Percentiles rank a stretch among this genome's conserved stretches.
These are phyloP conservation scores for Salvator merianae DNA, from an alignment of 2,113 vertebrate species.

Conservation along the genomic window DNA sequence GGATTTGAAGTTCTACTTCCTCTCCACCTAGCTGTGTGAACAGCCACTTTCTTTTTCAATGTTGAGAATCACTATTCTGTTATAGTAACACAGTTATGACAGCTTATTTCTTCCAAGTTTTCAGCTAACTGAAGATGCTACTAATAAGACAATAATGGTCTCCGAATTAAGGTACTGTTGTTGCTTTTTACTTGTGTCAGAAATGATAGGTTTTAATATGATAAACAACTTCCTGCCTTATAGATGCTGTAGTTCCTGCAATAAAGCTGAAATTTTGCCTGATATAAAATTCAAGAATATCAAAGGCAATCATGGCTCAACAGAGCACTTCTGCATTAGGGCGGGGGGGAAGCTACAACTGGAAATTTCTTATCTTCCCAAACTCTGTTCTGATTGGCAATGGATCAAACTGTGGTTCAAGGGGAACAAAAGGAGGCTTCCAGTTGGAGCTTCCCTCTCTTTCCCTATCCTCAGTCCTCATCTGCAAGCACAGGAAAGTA, in stretches of 20 bases:
- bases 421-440: too few species aligned
- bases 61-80: neutral
- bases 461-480: too few species aligned
- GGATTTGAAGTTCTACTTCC: neutral
- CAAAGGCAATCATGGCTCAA: neutral
- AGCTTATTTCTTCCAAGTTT: neutral
- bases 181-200: neutral
- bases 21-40: conserved; percentile 1
- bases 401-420: too few species aligned
- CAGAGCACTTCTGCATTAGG: too few species aligned
- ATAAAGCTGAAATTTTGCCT: neutral
- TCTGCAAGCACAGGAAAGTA: too few species aligned
- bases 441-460: too few species aligned
- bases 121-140: neutral
- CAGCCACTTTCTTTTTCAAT: neutral
- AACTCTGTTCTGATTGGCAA: too few species aligned
- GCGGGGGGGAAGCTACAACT: too few species aligned
- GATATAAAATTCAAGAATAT: neutral
- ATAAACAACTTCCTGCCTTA: neutral
- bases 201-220: neutral
- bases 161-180: neutral
- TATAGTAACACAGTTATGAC: neutral
- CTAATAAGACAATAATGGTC: neutral
- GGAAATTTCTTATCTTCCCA: too few species aligned
- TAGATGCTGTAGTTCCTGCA: neutral